These are phyloP conservation scores for Piprites chloris DNA, from an alignment of 2,113 vertebrate genomes.

Conservation along the genomic window DNA sequence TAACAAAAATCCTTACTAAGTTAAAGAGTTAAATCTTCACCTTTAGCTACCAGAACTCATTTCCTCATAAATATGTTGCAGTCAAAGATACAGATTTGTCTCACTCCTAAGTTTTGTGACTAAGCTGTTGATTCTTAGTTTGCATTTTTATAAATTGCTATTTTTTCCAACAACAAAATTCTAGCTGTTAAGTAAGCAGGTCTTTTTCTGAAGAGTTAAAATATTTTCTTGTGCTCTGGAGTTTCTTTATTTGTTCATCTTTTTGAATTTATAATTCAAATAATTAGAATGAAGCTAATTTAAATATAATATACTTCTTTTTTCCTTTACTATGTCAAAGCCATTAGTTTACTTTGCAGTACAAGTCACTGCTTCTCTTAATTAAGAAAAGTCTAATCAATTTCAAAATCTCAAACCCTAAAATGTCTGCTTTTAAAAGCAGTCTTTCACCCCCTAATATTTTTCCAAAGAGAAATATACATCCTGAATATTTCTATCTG, in stretches of 20 bases:
- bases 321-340: neutral
- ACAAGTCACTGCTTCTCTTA: neutral
- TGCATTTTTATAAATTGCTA: neutral
- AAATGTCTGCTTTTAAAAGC: neutral
- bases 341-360: neutral
- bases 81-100: neutral
- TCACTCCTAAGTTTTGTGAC: neutral
- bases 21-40: neutral
- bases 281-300: neutral
- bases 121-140: neutral
- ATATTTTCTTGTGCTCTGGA: neutral
- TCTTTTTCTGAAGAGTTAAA: neutral
- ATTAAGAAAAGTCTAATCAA: neutral
- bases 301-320: neutral
- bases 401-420: neutral
- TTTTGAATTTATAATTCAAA: neutral
- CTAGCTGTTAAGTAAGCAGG: neutral
- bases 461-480: neutral
- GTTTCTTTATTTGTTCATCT: neutral
- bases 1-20: neutral
- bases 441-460: neutral
- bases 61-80: neutral
- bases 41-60: neutral
- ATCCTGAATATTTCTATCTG: neutral
- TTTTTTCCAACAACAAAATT: neutral